phyloP scores from a whole-genome alignment of 2,888 invertebrate species.

The Hololepta plana region DNA sequence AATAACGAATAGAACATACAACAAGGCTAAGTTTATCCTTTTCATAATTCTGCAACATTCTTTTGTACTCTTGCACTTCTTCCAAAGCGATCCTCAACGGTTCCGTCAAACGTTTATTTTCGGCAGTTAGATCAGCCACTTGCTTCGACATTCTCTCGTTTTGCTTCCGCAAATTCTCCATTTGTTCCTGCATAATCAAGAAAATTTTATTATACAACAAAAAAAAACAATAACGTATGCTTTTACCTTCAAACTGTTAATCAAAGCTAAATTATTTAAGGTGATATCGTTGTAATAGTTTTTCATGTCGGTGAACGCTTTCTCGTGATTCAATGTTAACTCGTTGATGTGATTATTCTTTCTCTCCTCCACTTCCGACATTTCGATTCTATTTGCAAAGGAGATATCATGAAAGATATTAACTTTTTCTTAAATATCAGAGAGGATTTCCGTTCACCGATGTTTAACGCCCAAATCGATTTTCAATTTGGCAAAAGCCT shows the following conservation, averaged over 20 bases:
- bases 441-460: too few species aligned
- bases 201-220: too few species aligned
- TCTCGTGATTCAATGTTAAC: constrained; percentile 65
- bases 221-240: too few species aligned
- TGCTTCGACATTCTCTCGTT: constrained; percentile 62
- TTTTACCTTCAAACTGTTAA: constrained; percentile 71
- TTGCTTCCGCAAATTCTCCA: constrained; percentile 56
- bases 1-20: too few species aligned
- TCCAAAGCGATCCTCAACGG: constrained; percentile 54
- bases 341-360: constrained; percentile 76
- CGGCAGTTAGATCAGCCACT: constrained; percentile 44
- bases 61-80: constrained; percentile 52
- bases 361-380: constrained; percentile 76
- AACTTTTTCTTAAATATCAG: too few species aligned
- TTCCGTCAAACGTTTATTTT: constrained; percentile 54
- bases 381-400: constrained; percentile 65
- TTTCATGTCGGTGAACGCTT: constrained; percentile 75
- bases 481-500: too few species aligned
- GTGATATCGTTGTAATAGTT: constrained; percentile 93
- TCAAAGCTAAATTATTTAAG: constrained; percentile 77
- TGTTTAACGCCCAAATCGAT: too few species aligned
- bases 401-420: too few species aligned
- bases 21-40: constrained; percentile 63
- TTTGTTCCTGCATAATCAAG: constrained; percentile 55
- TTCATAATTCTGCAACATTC: constrained; percentile 68